Evolutionary conservation across 1,140 invertebrate genomes (phyloP).

Genomic region (Diprion similis): DNA sequence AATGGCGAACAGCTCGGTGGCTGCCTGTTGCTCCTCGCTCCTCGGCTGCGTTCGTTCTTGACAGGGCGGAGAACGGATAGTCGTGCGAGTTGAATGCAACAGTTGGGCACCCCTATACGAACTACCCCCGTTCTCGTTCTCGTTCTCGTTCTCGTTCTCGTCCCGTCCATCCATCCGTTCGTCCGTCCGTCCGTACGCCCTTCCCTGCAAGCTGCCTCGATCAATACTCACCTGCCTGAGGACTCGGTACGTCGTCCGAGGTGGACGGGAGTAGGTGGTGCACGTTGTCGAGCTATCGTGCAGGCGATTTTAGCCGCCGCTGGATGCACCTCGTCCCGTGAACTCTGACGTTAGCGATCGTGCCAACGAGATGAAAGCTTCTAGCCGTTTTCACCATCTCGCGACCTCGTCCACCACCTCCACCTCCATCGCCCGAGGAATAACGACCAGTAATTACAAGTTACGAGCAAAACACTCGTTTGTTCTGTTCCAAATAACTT

Average conservation of each 20-base stretch:
- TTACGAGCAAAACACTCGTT: constrained; percentile 1
- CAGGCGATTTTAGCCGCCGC: too few species aligned
- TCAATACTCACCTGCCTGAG: constrained; percentile 43
- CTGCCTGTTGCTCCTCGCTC: constrained; percentile 4
- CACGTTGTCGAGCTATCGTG: neutral
- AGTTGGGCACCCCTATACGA: constrained; percentile 7
- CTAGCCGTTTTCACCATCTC: neutral
- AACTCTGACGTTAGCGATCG: constrained; percentile 3
- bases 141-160: neutral
- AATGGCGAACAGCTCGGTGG: neutral
- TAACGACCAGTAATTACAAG: too few species aligned
- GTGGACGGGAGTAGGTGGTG: neutral
- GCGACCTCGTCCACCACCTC: neutral
- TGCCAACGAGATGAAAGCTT: neutral
- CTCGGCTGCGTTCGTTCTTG: neutral
- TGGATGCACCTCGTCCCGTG: constrained; percentile 23
- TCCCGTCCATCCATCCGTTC: constrained; percentile 9
- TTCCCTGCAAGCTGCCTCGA: constrained; percentile 28
- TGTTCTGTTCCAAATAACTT: neutral
- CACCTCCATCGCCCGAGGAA: neutral
- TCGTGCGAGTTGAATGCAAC: constrained; percentile 4
- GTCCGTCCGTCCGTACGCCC: constrained; percentile 17
- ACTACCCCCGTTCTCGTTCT: neutral
- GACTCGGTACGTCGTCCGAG: constrained; percentile 10
- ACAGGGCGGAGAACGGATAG: neutral